These are phyloP conservation scores for Xestia c-nigrum DNA, from an alignment of 2,888 invertebrate species.

Conservation along the genomic window DNA sequence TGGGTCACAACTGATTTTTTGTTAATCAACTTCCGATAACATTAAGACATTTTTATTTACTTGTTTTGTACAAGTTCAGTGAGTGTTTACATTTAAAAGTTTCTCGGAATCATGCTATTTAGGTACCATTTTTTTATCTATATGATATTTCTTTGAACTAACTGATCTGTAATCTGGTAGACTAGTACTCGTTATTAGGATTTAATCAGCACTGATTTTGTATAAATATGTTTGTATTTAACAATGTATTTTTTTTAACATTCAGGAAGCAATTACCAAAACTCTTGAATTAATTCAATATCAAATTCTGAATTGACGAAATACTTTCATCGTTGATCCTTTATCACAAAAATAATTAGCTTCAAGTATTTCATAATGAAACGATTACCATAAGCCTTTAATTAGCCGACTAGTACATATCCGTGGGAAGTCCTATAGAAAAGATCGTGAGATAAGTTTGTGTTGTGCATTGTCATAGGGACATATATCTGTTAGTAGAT, in stretches of 20 bases:
- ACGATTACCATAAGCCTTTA: constrained; percentile 46
- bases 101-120: not conserved
- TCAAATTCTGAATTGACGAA: not conserved
- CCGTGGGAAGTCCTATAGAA: constrained; percentile 59
- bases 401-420: constrained; percentile 46
- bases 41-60: not conserved
- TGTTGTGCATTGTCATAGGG: constrained; percentile 44
- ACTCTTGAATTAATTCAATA: not conserved
- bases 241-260: not conserved
- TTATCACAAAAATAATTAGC: constrained; percentile 25
- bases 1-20: too few relatives aligned
- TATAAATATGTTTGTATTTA: not conserved
- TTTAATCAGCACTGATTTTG: not conserved
- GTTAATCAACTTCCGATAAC: too few relatives aligned
- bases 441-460: constrained; percentile 53
- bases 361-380: constrained; percentile 37
- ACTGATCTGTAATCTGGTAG: not conserved
- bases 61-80: not conserved
- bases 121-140: not conserved
- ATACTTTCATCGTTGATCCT: constrained; percentile 31
- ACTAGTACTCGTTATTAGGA: not conserved
- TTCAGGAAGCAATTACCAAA: not conserved
- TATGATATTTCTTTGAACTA: not conserved
- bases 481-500: constrained; percentile 20
- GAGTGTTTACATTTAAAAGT: not conserved